These are phyloP conservation scores for Caenorhabditis panamensis DNA, from an alignment of 2,888 invertebrate species.

Conservation along the genomic window DNA sequence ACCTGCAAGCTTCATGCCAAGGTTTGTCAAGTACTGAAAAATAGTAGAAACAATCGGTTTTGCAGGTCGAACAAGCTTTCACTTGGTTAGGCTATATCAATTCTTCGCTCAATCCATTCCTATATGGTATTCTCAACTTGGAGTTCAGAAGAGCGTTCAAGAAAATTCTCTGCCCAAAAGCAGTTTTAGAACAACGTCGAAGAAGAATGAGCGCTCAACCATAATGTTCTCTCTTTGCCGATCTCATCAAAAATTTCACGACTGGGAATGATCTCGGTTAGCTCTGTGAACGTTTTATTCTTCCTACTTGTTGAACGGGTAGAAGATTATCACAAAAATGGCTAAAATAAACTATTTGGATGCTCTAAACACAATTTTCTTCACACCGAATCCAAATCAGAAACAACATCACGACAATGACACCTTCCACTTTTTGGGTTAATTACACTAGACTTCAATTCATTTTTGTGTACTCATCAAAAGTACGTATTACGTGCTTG, in stretches of 20 bases:
- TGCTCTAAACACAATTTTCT: too few species aligned
- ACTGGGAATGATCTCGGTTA: conserved; percentile 37
- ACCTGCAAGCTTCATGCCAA: conserved; percentile 80
- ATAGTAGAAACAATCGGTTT: background rate
- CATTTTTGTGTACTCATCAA: too few species aligned
- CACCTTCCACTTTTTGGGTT: too few species aligned
- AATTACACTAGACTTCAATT: too few species aligned
- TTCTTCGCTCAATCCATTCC: conserved; percentile 79
- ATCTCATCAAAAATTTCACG: background rate
- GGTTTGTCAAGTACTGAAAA: conserved; percentile 58
- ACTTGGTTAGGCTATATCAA: conserved; percentile 81
- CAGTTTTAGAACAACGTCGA: conserved; percentile 69
- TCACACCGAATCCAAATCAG: too few species aligned
- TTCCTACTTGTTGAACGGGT: too few species aligned
- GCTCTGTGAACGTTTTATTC: conserved; percentile 30
- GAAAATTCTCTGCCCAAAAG: conserved; percentile 80
- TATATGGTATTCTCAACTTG: conserved; percentile 81
- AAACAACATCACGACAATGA: too few species aligned
- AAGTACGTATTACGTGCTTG: too few species aligned
- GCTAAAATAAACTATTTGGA: too few species aligned
- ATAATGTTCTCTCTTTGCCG: conserved; percentile 5
- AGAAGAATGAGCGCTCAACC: conserved; percentile 67
- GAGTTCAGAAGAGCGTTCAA: conserved; percentile 81
- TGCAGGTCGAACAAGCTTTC: conserved; percentile 80
- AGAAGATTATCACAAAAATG: too few species aligned